Percentiles rank a stretch among this genome's conserved stretches.
phyloP scores from a whole-genome alignment of 1,140 invertebrate species.

The Achatina immaculata region DNA sequence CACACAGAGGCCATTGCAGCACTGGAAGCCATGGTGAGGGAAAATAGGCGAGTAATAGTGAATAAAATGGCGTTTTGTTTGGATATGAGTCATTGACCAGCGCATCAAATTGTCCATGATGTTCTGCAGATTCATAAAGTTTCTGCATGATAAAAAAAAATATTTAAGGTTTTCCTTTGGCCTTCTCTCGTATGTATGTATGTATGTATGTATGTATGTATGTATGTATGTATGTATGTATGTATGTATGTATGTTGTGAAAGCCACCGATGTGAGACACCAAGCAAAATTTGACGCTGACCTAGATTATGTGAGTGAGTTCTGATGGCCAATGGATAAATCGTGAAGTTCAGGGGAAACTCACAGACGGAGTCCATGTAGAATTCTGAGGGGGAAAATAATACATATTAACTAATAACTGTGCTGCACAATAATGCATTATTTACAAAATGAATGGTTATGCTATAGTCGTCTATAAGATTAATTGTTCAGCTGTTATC shows the following conservation, averaged over 20 bases:
- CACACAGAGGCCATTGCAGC: no score
- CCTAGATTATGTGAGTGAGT: not conserved
- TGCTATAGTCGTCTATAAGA: no score
- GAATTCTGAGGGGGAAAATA: not conserved
- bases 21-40: no score
- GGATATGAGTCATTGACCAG: no score
- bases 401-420: not conserved
- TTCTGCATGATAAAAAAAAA: no score
- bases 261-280: not conserved
- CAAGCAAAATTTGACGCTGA: not conserved
- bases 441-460: no score
- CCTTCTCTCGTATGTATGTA: not conserved
- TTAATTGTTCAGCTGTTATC: no score
- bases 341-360: not conserved
- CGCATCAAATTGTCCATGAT: no score
- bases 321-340: not conserved
- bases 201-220: slow-evolving; percentile 31
- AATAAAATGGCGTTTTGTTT: no score
- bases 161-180: no score
- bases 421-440: no score
- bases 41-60: no score
- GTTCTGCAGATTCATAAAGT: slow-evolving; percentile 39
- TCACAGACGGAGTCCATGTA: not conserved
- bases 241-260: slow-evolving; percentile 11
- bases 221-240: slow-evolving; percentile 27